Evolutionary conservation across 2,113 vertebrate species (phyloP).

Genomic region (Triplophysa dalaica): DNA sequence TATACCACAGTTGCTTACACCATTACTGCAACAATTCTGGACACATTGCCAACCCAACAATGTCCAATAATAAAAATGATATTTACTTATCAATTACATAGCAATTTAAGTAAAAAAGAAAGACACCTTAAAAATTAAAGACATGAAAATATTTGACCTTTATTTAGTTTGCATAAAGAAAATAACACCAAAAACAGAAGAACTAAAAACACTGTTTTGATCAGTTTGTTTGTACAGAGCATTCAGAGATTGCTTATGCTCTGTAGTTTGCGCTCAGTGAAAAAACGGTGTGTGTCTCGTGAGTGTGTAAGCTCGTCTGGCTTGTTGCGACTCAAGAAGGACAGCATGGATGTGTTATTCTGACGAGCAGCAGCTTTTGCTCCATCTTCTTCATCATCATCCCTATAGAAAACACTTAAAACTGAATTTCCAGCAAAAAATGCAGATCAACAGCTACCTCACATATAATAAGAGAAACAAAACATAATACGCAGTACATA

Average conservation of each 20-base stretch:
- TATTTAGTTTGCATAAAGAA: not conserved
- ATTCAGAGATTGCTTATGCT: constrained; percentile 66
- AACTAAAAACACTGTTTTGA: not conserved
- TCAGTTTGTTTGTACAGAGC: not conserved
- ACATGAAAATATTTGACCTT: not conserved
- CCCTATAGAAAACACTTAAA: constrained; percentile 62
- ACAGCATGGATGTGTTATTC: constrained; percentile 74
- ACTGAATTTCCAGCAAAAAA: not conserved
- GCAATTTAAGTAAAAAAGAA: not conserved
- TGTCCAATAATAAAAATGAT: too few relatives aligned
- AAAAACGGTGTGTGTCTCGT: constrained; percentile 79
- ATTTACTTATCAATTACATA: too few relatives aligned
- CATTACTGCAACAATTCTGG: too few relatives aligned
- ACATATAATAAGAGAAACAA: not conserved
- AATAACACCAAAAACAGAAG: not conserved
- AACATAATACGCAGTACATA: not conserved
- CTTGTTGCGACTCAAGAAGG: constrained; percentile 69
- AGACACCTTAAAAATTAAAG: not conserved
- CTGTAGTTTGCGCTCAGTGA: constrained; percentile 80
- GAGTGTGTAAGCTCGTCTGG: constrained; percentile 40
- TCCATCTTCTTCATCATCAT: constrained; percentile 73
- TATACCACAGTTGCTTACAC: too few relatives aligned
- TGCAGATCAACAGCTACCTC: not conserved
- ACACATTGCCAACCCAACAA: too few relatives aligned
- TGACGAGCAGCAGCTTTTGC: constrained; percentile 70